phyloP scores from a whole-genome alignment of 35 echinoderm and acorn worm species.

The Apostichopus parvimensis region DNA sequence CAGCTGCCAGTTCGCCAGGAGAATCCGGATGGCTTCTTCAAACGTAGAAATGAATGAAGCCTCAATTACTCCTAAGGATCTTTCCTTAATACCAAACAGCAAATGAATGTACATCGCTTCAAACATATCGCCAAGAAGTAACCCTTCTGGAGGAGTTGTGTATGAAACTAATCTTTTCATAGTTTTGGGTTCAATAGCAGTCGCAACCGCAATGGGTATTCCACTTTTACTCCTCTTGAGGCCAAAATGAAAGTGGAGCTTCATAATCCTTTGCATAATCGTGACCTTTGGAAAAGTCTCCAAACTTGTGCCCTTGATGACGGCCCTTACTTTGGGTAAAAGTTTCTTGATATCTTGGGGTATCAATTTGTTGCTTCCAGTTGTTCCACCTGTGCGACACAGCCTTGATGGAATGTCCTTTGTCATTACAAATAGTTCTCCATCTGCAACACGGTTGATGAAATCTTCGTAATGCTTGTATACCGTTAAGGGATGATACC shows the following conservation, averaged over 20 bases:
- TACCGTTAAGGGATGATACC: conserved; percentile 37
- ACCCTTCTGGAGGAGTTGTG: conserved; percentile 19
- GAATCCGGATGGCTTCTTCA: conserved; percentile 18
- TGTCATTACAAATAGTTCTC: conserved; percentile 36
- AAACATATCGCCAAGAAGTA: conserved; percentile 11
- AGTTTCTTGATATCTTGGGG: conserved; percentile 10
- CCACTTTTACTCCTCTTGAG: conserved; percentile 13
- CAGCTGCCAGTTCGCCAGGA: conserved; percentile 35
- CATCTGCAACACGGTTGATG: conserved; percentile 49
- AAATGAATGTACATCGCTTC: conserved; percentile 44
- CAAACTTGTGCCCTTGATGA: neutral
- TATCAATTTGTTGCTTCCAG: conserved; percentile 40
- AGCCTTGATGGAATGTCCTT: neutral
- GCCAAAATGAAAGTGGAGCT: neutral
- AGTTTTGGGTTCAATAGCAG: neutral
- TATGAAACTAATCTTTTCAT: neutral
- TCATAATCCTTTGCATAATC: conserved; percentile 20
- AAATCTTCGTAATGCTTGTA: conserved; percentile 45
- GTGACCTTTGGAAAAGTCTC: neutral
- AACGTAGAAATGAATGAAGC: conserved; percentile 18
- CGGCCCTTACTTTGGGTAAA: neutral
- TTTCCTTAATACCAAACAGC: conserved; percentile 38
- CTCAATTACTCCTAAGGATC: conserved; percentile 8
- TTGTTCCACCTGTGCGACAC: conserved; percentile 23
- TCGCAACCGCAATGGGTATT: conserved; percentile 30